These are phyloP conservation scores for Phalacrocorax carbo DNA, from an alignment of 2,113 vertebrate genomes.

Conservation along the genomic window DNA sequence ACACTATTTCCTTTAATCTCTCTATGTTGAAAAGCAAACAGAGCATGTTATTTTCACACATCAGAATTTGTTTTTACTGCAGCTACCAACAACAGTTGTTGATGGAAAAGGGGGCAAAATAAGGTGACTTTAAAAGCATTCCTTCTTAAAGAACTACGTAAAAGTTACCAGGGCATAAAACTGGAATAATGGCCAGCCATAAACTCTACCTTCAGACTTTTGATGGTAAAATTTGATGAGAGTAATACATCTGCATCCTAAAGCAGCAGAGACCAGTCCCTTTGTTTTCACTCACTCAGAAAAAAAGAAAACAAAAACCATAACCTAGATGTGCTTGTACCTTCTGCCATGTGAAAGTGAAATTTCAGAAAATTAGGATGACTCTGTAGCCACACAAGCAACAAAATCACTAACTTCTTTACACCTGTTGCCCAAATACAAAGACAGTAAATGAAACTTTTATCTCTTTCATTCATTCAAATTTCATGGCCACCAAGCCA, in stretches of 20 bases:
- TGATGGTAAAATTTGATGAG: conserved; percentile 17
- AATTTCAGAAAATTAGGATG: not conserved
- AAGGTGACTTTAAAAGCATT: conserved; percentile 46
- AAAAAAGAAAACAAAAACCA: not conserved
- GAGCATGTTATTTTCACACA: conserved; percentile 68
- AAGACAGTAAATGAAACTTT: not conserved
- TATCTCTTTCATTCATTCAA: not conserved
- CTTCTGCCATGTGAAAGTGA: not conserved
- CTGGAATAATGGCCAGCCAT: not conserved
- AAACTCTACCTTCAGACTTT: conserved; percentile 13
- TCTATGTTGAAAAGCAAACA: conserved; percentile 58
- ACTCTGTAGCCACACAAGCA: not conserved
- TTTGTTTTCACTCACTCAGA: not conserved
- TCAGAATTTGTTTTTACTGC: conserved; percentile 59
- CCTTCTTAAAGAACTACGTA: not conserved
- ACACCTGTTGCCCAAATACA: not conserved
- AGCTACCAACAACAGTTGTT: conserved; percentile 60
- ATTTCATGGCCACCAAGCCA: not conserved
- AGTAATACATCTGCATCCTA: not conserved
- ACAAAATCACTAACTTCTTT: not conserved
- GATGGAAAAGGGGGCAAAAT: conserved; percentile 34
- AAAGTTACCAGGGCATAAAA: conserved; percentile 19
- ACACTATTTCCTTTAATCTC: conserved; percentile 56
- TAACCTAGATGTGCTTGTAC: not conserved
- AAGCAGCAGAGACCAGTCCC: not conserved